phyloP scores from a whole-genome alignment of 2,113 vertebrate species.

The Odocoileus virginianus region DNA sequence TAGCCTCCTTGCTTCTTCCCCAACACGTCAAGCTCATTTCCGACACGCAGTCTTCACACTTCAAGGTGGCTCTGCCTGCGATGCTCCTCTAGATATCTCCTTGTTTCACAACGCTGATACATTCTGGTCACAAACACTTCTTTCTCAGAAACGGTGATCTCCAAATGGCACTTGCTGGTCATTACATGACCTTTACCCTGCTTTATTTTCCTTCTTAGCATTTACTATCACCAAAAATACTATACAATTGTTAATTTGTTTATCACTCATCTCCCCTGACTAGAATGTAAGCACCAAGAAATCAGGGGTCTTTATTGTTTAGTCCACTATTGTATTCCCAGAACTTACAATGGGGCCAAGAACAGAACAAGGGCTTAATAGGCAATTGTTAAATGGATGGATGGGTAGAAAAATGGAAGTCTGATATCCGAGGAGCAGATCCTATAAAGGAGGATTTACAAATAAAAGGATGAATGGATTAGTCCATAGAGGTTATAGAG shows the following conservation, averaged over 20 bases:
- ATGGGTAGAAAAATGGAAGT: background rate
- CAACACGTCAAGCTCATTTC: background rate
- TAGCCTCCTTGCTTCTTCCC: background rate
- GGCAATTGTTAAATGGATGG: background rate
- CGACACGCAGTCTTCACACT: background rate
- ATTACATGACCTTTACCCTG: background rate
- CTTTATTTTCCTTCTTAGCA: background rate
- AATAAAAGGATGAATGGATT: background rate
- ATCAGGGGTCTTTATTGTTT: background rate
- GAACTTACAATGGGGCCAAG: background rate
- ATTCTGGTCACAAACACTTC: background rate
- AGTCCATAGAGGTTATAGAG: background rate
- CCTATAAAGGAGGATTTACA: background rate
- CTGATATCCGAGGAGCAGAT: background rate
- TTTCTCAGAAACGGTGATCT: background rate
- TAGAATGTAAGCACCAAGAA: background rate
- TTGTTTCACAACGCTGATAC: background rate
- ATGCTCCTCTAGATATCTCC: background rate
- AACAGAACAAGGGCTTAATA: background rate
- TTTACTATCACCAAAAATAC: background rate
- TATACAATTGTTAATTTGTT: background rate
- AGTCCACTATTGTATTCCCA: background rate
- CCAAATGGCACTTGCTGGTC: background rate
- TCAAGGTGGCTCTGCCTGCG: background rate
- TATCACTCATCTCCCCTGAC: background rate